Base-by-base conservation (phyloP, 2,797 vertebrate genomes). In the Sciaenops ocellatus region DNA sequence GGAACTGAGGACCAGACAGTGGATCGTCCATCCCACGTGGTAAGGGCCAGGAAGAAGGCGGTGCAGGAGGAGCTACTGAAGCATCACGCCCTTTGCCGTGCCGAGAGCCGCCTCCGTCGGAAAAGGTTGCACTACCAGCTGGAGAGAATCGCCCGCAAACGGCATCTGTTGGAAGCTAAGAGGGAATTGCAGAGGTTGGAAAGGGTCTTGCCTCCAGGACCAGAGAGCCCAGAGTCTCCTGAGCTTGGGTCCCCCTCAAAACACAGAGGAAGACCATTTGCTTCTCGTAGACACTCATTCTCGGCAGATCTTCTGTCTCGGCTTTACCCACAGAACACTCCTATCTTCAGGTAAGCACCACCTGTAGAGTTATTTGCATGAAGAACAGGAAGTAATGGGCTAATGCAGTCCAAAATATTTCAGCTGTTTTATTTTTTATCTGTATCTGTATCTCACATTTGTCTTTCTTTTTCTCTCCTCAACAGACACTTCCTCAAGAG, bases 121-220 rank as follows among this genome's bases (percentile, higher is more conserved):
- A 98, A 96, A 75, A 96, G 94, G 73, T 92, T 97, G 56, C 96
- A 93, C 20, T 96, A 96, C 79, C 97, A 97, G 67, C 89, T 98
- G 80, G 96, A 97, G 87, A 96, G 95, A 87, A 96, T 97, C 34
- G 92, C 96, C 78, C 96, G 96, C 77, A 99, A 98, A 88, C 95
- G 94, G 69, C 97, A 95, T 73, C 90, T 98, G 6, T 71, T 98
- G 86, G 97, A 98, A 77, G 95, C 96, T 41, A 98, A 97, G 73
- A 94, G 93, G 83, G 96, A 96, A 73, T 94, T 97, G 62, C 96
- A 97, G 88, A 93, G 93, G 61, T 92, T 98, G 79, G 96, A 97
- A 88, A 94, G 90, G 56, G 81, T 79, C 42, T 91, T 95, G 69
- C 93, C 95, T 82, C 83, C 95, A n/a, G 93, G 94, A 60, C 59